Conservation (phyloP, 2,888 invertebrate genomes). For the Euplexia lucipara region DNA sequence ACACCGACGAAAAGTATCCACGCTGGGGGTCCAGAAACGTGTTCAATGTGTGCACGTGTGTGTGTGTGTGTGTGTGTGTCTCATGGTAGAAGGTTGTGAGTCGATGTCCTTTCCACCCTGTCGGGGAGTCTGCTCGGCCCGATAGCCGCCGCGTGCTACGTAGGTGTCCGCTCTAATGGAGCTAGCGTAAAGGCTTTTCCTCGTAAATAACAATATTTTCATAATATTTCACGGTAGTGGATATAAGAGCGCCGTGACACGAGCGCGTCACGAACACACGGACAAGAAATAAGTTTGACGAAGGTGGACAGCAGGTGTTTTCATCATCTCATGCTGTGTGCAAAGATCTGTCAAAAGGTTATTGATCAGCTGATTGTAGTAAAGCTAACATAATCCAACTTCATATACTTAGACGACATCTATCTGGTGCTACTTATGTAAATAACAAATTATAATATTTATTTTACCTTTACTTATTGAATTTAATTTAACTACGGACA, state of each 20-base stretch:
- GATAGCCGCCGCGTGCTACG: neutral
- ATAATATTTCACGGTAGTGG: slow-evolving; percentile 9
- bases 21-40: too few relatives aligned
- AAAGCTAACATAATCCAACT: neutral
- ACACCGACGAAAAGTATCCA: too few relatives aligned
- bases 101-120: too few relatives aligned
- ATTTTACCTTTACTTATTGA: neutral
- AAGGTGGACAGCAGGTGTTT: slow-evolving; percentile 15
- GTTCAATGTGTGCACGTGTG: too few relatives aligned
- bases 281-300: slow-evolving; percentile 3
- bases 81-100: too few relatives aligned
- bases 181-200: slow-evolving; percentile 1
- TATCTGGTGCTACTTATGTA: neutral
- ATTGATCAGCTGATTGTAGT: slow-evolving; percentile 3
- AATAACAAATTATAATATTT: too few relatives aligned
- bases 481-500: neutral
- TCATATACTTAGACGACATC: too few relatives aligned
- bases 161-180: neutral
- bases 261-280: slow-evolving; percentile 11
- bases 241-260: slow-evolving; percentile 1
- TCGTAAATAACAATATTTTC: slow-evolving; percentile 33
- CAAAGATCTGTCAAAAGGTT: neutral
- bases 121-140: too few relatives aligned
- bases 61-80: too few relatives aligned
- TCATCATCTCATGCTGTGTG: neutral